These are phyloP conservation scores for Saturnia pavonia DNA, from an alignment of 2,888 invertebrate species.

Conservation along the genomic window DNA sequence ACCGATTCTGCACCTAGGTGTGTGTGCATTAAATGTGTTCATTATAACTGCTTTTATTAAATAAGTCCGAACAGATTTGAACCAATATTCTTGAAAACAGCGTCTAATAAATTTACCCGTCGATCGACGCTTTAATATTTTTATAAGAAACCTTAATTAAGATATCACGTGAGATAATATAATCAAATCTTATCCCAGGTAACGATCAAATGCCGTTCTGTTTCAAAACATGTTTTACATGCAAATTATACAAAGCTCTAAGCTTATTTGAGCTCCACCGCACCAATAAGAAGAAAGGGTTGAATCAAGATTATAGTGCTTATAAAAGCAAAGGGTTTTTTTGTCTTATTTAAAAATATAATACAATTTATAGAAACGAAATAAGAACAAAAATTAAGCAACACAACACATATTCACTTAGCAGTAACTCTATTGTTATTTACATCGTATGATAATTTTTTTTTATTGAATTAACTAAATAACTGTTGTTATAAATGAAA, in stretches of 20 bases:
- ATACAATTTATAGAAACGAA: not conserved
- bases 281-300: slow-evolving; percentile 1
- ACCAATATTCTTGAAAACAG: not conserved
- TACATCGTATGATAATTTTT: too few species aligned
- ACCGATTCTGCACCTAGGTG: too few species aligned
- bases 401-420: too few species aligned
- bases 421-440: too few species aligned
- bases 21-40: too few species aligned
- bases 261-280: not conserved
- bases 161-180: slow-evolving; percentile 3
- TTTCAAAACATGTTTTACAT: slow-evolving; percentile 1
- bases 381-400: too few species aligned
- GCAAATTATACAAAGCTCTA: not conserved
- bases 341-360: not conserved
- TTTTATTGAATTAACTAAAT: too few species aligned
- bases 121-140: not conserved
- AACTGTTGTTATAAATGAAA: too few species aligned
- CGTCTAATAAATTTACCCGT: not conserved
- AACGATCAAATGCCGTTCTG: not conserved
- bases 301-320: not conserved
- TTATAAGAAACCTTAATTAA: not conserved
- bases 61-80: not conserved
- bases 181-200: not conserved
- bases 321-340: not conserved
- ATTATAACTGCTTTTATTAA: too few species aligned